phyloP scores from a whole-genome alignment of 92 coral and sea anemone genomes.

The Virgularia gustaviana region DNA sequence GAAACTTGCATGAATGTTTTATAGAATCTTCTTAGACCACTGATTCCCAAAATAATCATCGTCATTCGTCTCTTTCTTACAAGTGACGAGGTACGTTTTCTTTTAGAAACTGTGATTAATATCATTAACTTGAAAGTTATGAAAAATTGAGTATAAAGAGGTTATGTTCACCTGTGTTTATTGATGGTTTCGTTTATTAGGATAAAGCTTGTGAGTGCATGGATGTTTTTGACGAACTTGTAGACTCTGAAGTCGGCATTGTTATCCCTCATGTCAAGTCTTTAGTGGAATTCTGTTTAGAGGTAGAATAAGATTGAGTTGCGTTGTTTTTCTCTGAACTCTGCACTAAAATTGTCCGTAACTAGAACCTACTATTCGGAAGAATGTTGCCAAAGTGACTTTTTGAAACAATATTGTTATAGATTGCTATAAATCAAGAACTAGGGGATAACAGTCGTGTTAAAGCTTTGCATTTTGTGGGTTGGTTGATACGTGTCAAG shows the following conservation, averaged over 20 bases:
- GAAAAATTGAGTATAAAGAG: background rate
- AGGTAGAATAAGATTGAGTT: slow-evolving; percentile 52
- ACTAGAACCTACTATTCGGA: too few relatives aligned
- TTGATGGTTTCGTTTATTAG: slow-evolving; percentile 42
- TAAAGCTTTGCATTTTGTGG: slow-evolving; percentile 81
- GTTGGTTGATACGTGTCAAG: slow-evolving; percentile 90
- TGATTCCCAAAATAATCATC: slow-evolving; percentile 81
- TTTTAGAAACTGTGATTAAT: background rate
- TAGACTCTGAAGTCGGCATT: slow-evolving; percentile 97
- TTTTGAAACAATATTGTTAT: too few relatives aligned
- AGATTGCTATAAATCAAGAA: slow-evolving; percentile 77
- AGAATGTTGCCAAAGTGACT: background rate
- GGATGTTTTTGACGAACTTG: slow-evolving; percentile 98
- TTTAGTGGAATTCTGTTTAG: slow-evolving; percentile 86
- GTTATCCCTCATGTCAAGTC: slow-evolving; percentile 87
- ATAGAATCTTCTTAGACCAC: slow-evolving; percentile 78
- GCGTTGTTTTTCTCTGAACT: background rate
- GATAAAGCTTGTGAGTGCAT: slow-evolving; percentile 95
- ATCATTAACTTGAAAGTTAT: background rate
- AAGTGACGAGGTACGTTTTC: slow-evolving; percentile 75
- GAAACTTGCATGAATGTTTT: background rate
- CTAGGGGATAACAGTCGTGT: slow-evolving; percentile 70
- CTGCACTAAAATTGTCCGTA: too few relatives aligned
- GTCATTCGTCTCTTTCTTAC: slow-evolving; percentile 60
- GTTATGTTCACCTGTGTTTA: background rate